These are phyloP conservation scores for Imbricaverruca yamaguchii DNA, from an alignment of 2,888 invertebrate species.

Conservation along the genomic window DNA sequence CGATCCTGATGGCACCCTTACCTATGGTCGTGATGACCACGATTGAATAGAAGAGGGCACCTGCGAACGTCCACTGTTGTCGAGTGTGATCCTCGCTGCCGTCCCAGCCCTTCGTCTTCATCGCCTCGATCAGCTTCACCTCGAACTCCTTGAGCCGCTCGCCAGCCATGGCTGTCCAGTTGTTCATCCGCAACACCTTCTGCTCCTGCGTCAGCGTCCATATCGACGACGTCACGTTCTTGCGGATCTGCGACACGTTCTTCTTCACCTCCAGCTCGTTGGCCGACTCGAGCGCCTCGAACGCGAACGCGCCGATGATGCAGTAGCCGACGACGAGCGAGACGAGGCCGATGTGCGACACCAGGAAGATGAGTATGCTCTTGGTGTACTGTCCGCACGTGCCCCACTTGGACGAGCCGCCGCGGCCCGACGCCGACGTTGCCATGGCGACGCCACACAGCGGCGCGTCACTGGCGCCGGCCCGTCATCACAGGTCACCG, in stretches of 20 bases:
- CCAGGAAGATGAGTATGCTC: conserved; percentile 74
- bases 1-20: conserved; percentile 45
- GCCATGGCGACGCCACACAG: not conserved
- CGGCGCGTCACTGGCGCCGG: not conserved
- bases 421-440: not conserved
- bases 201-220: conserved; percentile 62
- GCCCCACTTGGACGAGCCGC: conserved; percentile 33
- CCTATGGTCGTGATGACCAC: conserved; percentile 94
- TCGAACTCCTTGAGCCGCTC: conserved; percentile 55
- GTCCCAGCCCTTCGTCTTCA: conserved; percentile 85
- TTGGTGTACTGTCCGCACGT: conserved; percentile 62
- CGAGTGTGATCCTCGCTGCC: conserved; percentile 54
- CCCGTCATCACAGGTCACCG: not conserved
- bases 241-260: conserved; percentile 32
- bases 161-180: conserved; percentile 69
- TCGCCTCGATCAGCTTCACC: conserved; percentile 64
- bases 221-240: conserved; percentile 28
- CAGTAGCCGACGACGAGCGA: conserved; percentile 84
- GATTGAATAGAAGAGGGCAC: conserved; percentile 88
- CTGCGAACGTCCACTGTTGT: conserved; percentile 76
- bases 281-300: conserved; percentile 48
- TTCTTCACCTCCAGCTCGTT: conserved; percentile 33
- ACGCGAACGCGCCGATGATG: conserved; percentile 76
- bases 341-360: conserved; percentile 79
- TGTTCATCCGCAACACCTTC: conserved; percentile 58